Evolutionary conservation across 2,113 vertebrate species (phyloP), one percentile per base, ranked within the genome.

Genomic region (Melanotaenia duboulayi): DNA sequence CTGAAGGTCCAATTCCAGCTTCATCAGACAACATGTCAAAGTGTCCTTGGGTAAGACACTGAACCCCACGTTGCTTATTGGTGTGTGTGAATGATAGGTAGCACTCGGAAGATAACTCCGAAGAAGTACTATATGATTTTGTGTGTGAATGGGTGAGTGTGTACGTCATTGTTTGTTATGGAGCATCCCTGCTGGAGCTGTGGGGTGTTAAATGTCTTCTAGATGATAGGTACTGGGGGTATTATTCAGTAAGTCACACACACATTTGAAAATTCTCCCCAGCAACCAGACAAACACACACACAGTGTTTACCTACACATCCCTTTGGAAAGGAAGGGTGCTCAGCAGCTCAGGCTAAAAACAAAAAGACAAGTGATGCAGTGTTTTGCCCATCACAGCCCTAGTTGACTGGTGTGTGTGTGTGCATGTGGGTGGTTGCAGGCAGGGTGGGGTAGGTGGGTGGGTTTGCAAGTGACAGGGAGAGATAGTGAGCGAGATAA

Each of bases 401-500:
- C 40, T 65, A 4, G 62, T 63, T 72, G 69, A 67, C 40, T 72
- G 32, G 32, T 65, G 28, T 63, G 14, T 73, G 0, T 63, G 56
- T 46, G 19, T 69, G 28, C 25, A 19, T 20, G 28, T 24, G 66
- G 60, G 32, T 57, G 22, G 12, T 9, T 19, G 70, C 23, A n/a
- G 44, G 42, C n/a, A 17, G 73, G 69, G 64, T 16, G 40, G 61
- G 73, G 44, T 69, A 22, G 28, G 65, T 79, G 68, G 76, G 83
- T 55, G 77, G 56, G 60, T 80, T 78, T 69, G 64, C 62, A 58
- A 84, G 87, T 82, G 84, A 83, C 80, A 76, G 71, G 73, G 59
- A 8, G 64, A 78, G 84, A 84, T 76, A 54, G 87, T 62, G 72
- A 74, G 81, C 70, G 83, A 86, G 79, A 88, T 86, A 89, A 87